A percentile compares a stretch with the other conserved stretches of the same genome.
These are phyloP conservation scores for Tenthredo notha DNA, from an alignment of 2,888 invertebrate species.

Conservation along the genomic window DNA sequence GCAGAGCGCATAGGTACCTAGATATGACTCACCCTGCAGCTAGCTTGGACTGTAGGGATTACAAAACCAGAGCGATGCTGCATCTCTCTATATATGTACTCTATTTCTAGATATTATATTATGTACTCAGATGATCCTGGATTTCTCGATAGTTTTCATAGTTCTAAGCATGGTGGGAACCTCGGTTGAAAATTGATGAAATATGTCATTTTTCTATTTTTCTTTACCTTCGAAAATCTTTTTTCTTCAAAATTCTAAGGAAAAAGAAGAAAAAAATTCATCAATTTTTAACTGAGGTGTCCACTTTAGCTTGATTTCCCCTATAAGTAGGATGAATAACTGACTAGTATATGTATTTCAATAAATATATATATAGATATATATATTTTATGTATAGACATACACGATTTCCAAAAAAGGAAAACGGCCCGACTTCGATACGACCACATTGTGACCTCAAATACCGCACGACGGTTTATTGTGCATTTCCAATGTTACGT, in stretches of 20 bases:
- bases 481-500: constrained; percentile 23
- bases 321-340: not conserved
- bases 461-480: constrained; percentile 19
- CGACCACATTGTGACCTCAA: constrained; percentile 40
- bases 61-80: constrained; percentile 37
- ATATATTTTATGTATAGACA: not conserved
- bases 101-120: not conserved
- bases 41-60: not conserved
- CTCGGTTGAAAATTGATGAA: too few species aligned
- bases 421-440: not conserved
- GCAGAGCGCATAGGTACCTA: not conserved
- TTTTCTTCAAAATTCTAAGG: too few species aligned
- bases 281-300: too few species aligned
- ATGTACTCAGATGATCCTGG: not conserved
- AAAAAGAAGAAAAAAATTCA: too few species aligned
- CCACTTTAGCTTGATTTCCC: too few species aligned
- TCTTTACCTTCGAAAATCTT: too few species aligned
- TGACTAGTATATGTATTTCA: not conserved
- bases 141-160: not conserved
- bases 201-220: too few species aligned
- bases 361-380: not conserved
- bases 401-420: constrained; percentile 31
- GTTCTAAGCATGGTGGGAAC: too few species aligned
- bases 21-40: constrained; percentile 11
- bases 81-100: not conserved